A percentile compares a stretch with the other conserved stretches of the same genome.
Evolutionary conservation across 2,888 invertebrate species (phyloP).

Genomic region (Fabriciana adippe): DNA sequence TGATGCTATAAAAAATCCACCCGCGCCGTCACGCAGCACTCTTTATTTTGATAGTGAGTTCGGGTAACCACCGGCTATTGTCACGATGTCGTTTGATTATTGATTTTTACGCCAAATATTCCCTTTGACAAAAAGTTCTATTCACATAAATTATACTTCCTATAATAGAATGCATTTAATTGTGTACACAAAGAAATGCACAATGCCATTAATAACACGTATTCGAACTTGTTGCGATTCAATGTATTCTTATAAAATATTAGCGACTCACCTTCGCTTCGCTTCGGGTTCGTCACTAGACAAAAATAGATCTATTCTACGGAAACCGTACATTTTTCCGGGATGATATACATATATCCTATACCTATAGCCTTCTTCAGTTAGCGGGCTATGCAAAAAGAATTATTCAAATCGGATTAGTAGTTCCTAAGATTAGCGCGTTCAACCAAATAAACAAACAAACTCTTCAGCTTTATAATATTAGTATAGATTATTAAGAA

Average conservation of each 20-base stretch:
- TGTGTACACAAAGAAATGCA: conserved; percentile 64
- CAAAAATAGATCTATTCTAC: too few relatives aligned
- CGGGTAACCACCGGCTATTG: conserved; percentile 75
- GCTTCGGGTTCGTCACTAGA: too few relatives aligned
- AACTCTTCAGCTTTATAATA: too few relatives aligned
- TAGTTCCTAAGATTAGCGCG: too few relatives aligned
- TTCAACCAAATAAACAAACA: too few relatives aligned
- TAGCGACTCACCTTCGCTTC: too few relatives aligned
- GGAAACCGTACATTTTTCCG: too few relatives aligned
- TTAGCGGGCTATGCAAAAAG: too few relatives aligned
- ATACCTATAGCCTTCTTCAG: too few relatives aligned
- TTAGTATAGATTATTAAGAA: conserved; percentile 24
- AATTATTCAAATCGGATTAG: too few relatives aligned
- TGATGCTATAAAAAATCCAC: conserved; percentile 72
- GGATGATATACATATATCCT: too few relatives aligned
- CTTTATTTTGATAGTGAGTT: conserved; percentile 78
- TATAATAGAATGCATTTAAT: conserved; percentile 71
- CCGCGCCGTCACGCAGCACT: conserved; percentile 74
- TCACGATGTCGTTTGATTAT: conserved; percentile 73
- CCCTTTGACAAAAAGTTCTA: conserved; percentile 69
- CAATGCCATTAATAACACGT: conserved; percentile 78
- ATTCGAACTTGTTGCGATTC: conserved; percentile 73
- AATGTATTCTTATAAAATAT: conserved; percentile 39
- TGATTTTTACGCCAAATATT: conserved; percentile 82
- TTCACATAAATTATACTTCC: conserved; percentile 76